phyloP scores from a whole-genome alignment of 92 coral and sea anemone species.

The Epizoanthus illoricatus region DNA sequence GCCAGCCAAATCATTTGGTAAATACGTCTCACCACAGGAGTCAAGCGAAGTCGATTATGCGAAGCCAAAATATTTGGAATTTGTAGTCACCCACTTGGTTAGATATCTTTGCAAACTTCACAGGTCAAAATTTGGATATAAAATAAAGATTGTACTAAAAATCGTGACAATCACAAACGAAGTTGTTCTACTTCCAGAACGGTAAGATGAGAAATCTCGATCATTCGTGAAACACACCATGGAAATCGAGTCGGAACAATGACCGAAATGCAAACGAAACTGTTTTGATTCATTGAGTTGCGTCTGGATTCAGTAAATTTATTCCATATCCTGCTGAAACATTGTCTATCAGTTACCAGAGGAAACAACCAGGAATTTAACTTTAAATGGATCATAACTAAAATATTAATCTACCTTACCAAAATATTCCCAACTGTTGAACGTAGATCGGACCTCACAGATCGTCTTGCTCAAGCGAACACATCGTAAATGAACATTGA shows the following conservation, averaged over 20 bases:
- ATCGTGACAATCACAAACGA: not conserved
- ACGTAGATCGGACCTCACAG: not conserved
- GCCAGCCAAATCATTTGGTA: too few species aligned
- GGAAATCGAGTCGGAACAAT: conserved; percentile 8
- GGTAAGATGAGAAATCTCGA: not conserved
- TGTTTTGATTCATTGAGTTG: not conserved
- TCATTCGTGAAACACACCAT: not conserved
- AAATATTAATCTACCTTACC: not conserved
- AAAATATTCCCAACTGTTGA: conserved; percentile 1
- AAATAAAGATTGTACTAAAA: not conserved
- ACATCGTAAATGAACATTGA: conserved; percentile 8
- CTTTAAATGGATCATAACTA: not conserved
- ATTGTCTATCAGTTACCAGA: not conserved
- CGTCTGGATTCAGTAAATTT: conserved; percentile 6
- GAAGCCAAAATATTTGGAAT: conserved; percentile 31
- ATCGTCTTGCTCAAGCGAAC: conserved; percentile 1
- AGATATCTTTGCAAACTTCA: not conserved
- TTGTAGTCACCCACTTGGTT: not conserved
- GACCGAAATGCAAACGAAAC: conserved; percentile 5
- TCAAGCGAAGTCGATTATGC: not conserved
- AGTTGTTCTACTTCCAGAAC: not conserved
- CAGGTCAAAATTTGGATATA: conserved; percentile 14
- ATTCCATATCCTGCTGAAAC: not conserved
- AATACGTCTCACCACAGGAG: too few species aligned
- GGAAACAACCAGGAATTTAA: conserved; percentile 1